These are phyloP conservation scores for Mesocentrotus franciscanus DNA, from an alignment of 53 echinoderm and acorn worm species.

Conservation along the genomic window DNA sequence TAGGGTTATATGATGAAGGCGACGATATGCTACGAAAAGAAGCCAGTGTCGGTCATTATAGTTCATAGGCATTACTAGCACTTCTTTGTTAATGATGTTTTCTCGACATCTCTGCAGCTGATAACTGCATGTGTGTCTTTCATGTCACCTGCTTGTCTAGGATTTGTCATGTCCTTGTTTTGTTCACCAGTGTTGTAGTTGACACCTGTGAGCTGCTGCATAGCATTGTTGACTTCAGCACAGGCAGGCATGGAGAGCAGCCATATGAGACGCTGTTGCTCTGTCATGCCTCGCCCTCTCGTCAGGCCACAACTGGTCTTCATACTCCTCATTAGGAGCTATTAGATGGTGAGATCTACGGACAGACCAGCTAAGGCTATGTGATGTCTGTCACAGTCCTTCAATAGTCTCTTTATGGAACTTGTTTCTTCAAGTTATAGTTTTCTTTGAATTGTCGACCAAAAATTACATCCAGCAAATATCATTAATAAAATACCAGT, in stretches of 20 bases:
- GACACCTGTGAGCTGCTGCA: not conserved
- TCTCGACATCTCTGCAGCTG: too few relatives aligned
- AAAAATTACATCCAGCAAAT: too few relatives aligned
- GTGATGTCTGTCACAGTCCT: too few relatives aligned
- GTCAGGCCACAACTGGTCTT: conserved; percentile 70
- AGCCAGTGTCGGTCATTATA: too few relatives aligned
- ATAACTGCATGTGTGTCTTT: not conserved
- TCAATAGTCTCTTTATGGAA: too few relatives aligned
- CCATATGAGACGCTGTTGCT: conserved; percentile 50
- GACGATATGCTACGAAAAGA: not conserved
- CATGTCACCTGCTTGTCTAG: conserved; percentile 57
- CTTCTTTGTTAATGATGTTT: too few relatives aligned
- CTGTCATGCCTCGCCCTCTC: conserved; percentile 62
- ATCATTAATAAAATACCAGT: too few relatives aligned
- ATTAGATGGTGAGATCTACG: conserved; percentile 63
- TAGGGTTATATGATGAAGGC: not conserved
- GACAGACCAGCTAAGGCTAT: conserved; percentile 57
- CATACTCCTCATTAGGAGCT: conserved; percentile 68
- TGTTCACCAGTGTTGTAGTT: not conserved
- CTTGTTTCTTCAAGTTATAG: too few relatives aligned
- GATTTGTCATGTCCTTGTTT: conserved; percentile 37
- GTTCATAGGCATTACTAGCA: too few relatives aligned
- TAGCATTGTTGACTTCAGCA: conserved; percentile 54
- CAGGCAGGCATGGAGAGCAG: conserved; percentile 36
- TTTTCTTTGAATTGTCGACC: too few relatives aligned